Evolutionary conservation across 2,113 vertebrate species (phyloP).

Genomic region (Scopus umbretta): DNA sequence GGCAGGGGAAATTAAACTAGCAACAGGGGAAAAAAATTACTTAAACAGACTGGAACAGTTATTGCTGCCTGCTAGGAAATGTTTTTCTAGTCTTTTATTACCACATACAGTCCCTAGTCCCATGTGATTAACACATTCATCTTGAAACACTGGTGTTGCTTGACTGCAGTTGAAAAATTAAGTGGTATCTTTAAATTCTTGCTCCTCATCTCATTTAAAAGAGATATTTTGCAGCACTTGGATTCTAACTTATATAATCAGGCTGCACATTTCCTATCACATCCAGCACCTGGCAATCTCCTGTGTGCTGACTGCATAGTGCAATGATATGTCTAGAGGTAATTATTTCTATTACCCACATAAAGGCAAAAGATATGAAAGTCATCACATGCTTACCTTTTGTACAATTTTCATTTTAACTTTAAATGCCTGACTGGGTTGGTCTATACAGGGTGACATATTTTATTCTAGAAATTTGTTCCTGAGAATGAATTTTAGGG

Average conservation of each 20-base stretch:
- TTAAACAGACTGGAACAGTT: constrained; percentile 26
- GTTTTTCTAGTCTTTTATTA: constrained; percentile 55
- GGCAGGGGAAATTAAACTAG: constrained; percentile 39
- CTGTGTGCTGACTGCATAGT: not conserved
- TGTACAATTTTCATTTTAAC: constrained; percentile 22
- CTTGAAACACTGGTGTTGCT: constrained; percentile 61
- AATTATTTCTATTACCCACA: constrained; percentile 63
- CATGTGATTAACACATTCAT: constrained; percentile 67
- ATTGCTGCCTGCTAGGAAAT: constrained; percentile 44
- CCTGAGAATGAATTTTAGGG: not conserved
- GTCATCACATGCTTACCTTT: constrained; percentile 36
- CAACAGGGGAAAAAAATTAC: not conserved
- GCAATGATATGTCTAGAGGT: constrained; percentile 51
- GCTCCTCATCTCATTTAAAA: constrained; percentile 46
- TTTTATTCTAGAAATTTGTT: not conserved
- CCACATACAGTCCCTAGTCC: constrained; percentile 34
- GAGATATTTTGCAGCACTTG: constrained; percentile 45
- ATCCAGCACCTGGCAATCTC: constrained; percentile 67
- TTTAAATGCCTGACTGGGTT: constrained; percentile 36
- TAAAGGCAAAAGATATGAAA: constrained; percentile 29
- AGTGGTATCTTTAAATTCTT: constrained; percentile 57
- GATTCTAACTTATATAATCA: constrained; percentile 56
- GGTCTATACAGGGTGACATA: not conserved
- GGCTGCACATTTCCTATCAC: constrained; percentile 51
- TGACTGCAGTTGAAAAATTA: constrained; percentile 65